phyloP scores from a whole-genome alignment of 2,113 vertebrate species.

The Dasyurus viverrinus region DNA sequence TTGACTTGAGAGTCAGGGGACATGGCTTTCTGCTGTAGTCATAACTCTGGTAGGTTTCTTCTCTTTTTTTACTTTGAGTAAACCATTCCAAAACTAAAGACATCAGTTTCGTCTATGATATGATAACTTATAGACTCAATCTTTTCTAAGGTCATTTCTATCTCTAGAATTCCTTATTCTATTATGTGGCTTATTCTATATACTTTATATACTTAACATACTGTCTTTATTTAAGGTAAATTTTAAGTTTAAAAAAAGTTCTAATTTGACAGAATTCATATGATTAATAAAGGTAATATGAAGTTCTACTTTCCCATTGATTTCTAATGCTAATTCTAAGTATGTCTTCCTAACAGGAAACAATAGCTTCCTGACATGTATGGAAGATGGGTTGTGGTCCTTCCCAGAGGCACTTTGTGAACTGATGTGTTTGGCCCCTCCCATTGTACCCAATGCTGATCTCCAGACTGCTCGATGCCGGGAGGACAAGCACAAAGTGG shows the following conservation, averaged over 20 bases:
- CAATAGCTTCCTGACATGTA: conserved; percentile 94
- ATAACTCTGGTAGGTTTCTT: neutral
- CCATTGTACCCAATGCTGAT: conserved; percentile 90
- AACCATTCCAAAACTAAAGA: neutral
- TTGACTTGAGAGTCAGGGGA: neutral
- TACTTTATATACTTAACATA: neutral
- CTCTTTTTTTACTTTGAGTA: neutral
- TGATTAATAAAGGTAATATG: neutral
- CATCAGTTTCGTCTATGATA: neutral
- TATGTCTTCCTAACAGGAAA: conserved; percentile 85
- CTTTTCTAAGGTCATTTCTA: neutral
- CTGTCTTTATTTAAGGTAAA: neutral
- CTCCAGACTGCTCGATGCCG: conserved; percentile 94
- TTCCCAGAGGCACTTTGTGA: conserved; percentile 97
- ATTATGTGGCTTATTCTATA: neutral
- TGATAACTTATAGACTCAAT: neutral
- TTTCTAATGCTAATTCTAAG: conserved; percentile 40
- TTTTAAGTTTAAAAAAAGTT: neutral
- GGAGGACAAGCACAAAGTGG: conserved; percentile 95
- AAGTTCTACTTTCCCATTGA: neutral
- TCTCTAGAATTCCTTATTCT: neutral
- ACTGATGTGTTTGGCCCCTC: conserved; percentile 94
- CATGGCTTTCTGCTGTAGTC: neutral
- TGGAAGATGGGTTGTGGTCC: conserved; percentile 98
- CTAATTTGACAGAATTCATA: neutral